Conservation (phyloP, 1,140 invertebrate genomes). For the Nasonia vitripennis region DNA sequence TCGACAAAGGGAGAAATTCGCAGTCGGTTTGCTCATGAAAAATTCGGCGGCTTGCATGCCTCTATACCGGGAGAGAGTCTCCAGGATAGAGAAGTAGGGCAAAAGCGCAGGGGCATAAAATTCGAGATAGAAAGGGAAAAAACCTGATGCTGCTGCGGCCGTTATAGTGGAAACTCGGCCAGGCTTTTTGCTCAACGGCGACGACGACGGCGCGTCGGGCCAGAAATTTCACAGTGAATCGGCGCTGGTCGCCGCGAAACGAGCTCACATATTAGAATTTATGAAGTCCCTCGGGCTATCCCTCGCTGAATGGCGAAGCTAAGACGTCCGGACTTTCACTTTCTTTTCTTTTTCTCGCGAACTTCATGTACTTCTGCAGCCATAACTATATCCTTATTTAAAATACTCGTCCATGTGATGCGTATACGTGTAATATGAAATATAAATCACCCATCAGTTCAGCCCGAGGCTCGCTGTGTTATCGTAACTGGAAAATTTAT, state of each 20-base stretch:
- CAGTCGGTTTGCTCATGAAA: neutral
- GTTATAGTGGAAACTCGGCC: neutral
- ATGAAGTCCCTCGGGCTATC: neutral
- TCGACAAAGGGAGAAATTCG: neutral
- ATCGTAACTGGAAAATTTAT: neutral
- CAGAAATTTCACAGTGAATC: neutral
- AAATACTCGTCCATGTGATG: too few relatives aligned
- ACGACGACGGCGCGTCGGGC: neutral
- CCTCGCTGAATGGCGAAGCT: neutral
- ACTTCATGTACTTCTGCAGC: neutral
- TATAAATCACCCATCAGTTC: neutral
- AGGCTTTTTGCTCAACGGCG: neutral
- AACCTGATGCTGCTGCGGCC: neutral
- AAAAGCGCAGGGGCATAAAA: neutral
- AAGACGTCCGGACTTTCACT: neutral
- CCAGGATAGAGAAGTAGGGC: neutral
- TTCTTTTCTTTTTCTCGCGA: neutral
- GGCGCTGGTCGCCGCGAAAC: neutral
- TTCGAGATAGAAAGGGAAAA: conserved; percentile 1
- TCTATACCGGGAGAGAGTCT: neutral
- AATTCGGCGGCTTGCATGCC: neutral
- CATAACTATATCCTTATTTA: too few relatives aligned
- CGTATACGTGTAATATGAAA: too few relatives aligned
- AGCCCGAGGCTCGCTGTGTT: neutral
- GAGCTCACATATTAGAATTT: neutral